phyloP scores from a whole-genome alignment of 2,113 vertebrate species.

The Triplophysa dalaica region DNA sequence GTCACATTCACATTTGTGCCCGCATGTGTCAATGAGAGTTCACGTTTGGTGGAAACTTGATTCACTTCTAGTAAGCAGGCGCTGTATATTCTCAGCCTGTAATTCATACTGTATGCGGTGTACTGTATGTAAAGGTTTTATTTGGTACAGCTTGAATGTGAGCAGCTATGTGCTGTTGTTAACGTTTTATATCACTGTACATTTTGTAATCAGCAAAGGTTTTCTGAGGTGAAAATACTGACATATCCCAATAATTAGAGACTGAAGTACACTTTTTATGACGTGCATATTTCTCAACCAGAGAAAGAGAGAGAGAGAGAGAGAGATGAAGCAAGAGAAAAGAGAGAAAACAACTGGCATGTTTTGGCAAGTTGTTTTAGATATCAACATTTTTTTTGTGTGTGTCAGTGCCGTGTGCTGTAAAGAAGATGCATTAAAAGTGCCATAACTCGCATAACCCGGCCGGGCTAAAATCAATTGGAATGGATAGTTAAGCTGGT shows the following conservation, averaged over 20 bases:
- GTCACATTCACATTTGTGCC: not conserved
- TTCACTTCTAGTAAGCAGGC: constrained; percentile 50
- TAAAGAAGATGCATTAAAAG: constrained; percentile 78
- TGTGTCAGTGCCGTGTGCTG: constrained; percentile 68
- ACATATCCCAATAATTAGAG: constrained; percentile 52
- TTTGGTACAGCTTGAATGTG: constrained; percentile 42
- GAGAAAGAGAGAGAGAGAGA: not conserved
- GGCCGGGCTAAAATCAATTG: constrained; percentile 80
- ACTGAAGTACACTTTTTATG: constrained; percentile 59
- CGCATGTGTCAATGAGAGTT: not conserved
- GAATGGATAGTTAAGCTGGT: constrained; percentile 82
- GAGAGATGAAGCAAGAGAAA: constrained; percentile 39
- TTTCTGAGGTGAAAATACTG: constrained; percentile 51
- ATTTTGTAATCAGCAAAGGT: constrained; percentile 44
- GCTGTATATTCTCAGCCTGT: constrained; percentile 52
- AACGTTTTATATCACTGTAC: constrained; percentile 36
- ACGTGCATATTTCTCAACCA: constrained; percentile 37
- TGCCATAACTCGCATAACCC: constrained; percentile 76
- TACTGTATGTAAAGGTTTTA: constrained; percentile 49
- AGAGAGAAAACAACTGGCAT: constrained; percentile 48
- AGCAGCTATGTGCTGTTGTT: constrained; percentile 22
- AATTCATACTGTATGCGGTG: constrained; percentile 50
- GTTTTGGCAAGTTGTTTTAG: constrained; percentile 54
- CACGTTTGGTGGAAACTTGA: constrained; percentile 52
- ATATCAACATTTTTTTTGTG: constrained; percentile 46